A percentile compares a stretch with the other conserved stretches of the same genome.
Evolutionary conservation across 2,888 invertebrate genomes (phyloP).

Genomic region (Ochropleura plecta): DNA sequence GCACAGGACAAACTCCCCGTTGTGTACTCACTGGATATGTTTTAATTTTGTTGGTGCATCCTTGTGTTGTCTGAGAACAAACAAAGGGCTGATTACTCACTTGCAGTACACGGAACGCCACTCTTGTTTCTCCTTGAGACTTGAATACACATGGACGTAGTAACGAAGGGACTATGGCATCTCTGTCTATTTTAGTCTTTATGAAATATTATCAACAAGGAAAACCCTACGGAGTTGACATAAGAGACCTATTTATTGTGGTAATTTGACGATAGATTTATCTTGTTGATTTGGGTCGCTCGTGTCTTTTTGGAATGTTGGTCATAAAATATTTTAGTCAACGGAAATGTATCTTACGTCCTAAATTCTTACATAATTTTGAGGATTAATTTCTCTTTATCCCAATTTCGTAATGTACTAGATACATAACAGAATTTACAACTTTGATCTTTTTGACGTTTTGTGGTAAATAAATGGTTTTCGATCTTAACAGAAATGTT

Average conservation of each 20-base stretch:
- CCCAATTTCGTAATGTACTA: conserved; percentile 49
- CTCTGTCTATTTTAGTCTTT: conserved; percentile 46
- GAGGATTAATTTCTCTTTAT: conserved; percentile 44
- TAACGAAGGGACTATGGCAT: conserved; percentile 26
- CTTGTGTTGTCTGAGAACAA: conserved; percentile 71
- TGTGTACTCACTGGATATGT: conserved; percentile 70
- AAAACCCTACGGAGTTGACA: conserved; percentile 30
- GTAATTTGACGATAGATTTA: conserved; percentile 58
- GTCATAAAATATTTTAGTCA: conserved; percentile 39
- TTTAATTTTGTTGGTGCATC: conserved; percentile 73
- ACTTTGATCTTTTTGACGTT: conserved; percentile 53
- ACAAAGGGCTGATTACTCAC: conserved; percentile 78
- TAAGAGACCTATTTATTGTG: conserved; percentile 41
- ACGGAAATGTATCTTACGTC: conserved; percentile 54
- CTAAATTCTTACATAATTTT: conserved; percentile 47
- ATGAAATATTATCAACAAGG: conserved; percentile 17
- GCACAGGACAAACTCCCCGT: conserved; percentile 68
- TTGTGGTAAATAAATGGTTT: conserved; percentile 46
- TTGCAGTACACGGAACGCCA: conserved; percentile 80
- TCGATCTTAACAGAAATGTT: conserved; percentile 50
- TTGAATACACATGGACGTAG: conserved; percentile 65
- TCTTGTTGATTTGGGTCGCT: conserved; percentile 42
- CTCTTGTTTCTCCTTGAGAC: conserved; percentile 78
- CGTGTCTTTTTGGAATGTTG: conserved; percentile 39
- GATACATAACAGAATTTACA: conserved; percentile 39